These are phyloP conservation scores for Scopus umbretta DNA, from an alignment of 2,113 vertebrate species.

Conservation along the genomic window DNA sequence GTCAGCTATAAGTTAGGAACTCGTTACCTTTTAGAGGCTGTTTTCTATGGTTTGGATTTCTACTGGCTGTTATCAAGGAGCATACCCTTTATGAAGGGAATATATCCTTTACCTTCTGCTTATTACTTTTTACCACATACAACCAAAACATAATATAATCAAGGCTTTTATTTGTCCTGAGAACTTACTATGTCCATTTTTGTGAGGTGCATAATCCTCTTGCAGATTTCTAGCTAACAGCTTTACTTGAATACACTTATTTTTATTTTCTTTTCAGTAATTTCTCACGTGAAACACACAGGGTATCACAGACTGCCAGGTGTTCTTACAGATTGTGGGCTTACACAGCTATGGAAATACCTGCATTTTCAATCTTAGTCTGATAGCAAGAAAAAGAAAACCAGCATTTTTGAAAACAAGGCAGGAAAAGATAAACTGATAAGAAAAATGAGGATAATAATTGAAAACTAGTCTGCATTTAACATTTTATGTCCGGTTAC, in stretches of 20 bases:
- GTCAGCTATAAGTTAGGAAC: background rate
- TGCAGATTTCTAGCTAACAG: background rate
- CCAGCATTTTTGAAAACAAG: background rate
- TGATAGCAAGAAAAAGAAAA: background rate
- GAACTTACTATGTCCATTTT: background rate
- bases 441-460: background rate
- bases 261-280: background rate
- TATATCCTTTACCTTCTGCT: background rate
- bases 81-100: background rate
- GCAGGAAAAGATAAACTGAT: background rate
- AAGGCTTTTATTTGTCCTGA: background rate
- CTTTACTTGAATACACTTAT: background rate
- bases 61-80: background rate
- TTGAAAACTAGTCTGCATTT: background rate
- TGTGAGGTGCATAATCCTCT: background rate
- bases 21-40: background rate
- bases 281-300: background rate
- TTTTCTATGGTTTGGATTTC: background rate
- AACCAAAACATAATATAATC: background rate
- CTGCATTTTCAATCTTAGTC: background rate
- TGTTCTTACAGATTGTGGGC: background rate
- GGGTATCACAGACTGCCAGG: background rate
- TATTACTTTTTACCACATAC: background rate
- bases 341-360: background rate
- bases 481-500: background rate